Conservation (phyloP, 2,797 vertebrate genomes). For the Buphagus erythrorhynchus region DNA sequence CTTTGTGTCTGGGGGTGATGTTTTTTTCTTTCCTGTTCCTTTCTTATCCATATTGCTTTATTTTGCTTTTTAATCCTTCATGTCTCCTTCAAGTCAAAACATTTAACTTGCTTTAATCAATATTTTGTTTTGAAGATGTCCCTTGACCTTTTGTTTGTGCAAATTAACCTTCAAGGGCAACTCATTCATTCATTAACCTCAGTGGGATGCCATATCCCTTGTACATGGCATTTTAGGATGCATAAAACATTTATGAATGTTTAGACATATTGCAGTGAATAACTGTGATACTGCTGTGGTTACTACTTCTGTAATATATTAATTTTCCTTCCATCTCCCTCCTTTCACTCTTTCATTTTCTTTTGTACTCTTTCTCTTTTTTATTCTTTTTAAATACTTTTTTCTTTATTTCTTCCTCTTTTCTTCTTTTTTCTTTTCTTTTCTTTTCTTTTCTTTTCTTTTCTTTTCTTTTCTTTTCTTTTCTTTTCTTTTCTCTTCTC, state of each 20-base stretch:
- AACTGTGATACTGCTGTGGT: not conserved
- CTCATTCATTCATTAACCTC: constrained; percentile 55
- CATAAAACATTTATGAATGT: constrained; percentile 49
- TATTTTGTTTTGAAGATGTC: constrained; percentile 80
- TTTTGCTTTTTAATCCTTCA: constrained; percentile 79
- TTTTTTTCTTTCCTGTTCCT: constrained; percentile 75
- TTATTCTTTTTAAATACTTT: too few relatives aligned
- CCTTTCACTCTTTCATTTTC: not conserved
- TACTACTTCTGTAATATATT: not conserved
- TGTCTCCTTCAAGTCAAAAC: constrained; percentile 83
- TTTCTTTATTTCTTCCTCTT: rapidly evolving
- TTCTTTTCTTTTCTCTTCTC: rapidly evolving
- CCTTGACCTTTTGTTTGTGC: constrained; percentile 75
- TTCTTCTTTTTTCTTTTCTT: rapidly evolving
- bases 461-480: not conserved
- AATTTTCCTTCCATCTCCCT: not conserved
- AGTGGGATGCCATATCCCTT: constrained; percentile 27
- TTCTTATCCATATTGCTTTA: constrained; percentile 73
- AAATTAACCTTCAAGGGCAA: constrained; percentile 67
- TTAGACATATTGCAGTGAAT: constrained; percentile 17
- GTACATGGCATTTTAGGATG: constrained; percentile 42
- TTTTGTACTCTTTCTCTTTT: rapidly evolving
- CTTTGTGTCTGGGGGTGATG: constrained; percentile 73
- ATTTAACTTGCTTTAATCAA: constrained; percentile 82
- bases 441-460: rapidly evolving